phyloP scores from a whole-genome alignment of 2,797 vertebrate genomes.

The Sciaenops ocellatus region DNA sequence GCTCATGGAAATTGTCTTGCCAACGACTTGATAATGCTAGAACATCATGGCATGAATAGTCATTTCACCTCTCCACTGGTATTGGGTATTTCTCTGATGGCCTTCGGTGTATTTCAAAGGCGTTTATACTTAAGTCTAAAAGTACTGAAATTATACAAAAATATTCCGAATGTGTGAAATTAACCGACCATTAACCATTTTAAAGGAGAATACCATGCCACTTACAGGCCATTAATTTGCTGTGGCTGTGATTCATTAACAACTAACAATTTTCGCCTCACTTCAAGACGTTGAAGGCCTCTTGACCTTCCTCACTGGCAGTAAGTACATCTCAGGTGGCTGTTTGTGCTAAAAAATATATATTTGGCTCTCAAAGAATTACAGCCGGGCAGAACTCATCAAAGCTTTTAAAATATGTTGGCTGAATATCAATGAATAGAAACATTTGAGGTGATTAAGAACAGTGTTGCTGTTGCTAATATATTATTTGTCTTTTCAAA shows the following conservation, averaged over 20 bases:
- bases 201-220: slow-evolving; percentile 7
- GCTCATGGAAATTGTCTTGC: slow-evolving; percentile 22
- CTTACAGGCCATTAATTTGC: slow-evolving; percentile 16
- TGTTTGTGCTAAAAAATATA: slow-evolving; percentile 5
- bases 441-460: background rate
- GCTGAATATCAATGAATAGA: background rate
- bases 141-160: background rate
- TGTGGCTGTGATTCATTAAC: slow-evolving; percentile 26
- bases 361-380: slow-evolving; percentile 8
- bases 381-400: background rate
- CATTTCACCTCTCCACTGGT: background rate
- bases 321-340: background rate
- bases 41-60: background rate
- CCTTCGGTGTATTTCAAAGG: background rate
- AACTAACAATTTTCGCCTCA: background rate
- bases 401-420: background rate
- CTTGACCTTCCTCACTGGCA: slow-evolving; percentile 20
- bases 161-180: background rate
- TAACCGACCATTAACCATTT: background rate
- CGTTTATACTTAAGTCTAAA: slow-evolving; percentile 6
- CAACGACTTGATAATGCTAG: slow-evolving; percentile 3
- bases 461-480: background rate
- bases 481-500: background rate
- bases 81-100: background rate
- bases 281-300: slow-evolving; percentile 24